Base-by-base conservation (phyloP, 2,797 vertebrate genomes). In the Rhinichthys osculus region DNA sequence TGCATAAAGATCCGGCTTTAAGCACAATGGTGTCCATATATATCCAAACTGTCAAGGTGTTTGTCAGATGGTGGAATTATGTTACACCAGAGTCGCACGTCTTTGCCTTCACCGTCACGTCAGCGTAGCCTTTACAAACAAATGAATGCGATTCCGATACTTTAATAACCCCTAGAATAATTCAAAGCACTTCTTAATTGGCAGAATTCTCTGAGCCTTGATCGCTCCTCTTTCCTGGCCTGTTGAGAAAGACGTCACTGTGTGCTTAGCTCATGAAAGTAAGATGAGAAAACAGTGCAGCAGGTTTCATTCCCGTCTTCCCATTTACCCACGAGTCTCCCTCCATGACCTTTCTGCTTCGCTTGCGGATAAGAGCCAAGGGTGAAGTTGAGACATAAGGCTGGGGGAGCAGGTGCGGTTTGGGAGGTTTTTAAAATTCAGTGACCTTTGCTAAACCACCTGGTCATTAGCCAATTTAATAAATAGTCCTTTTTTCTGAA, bases 221-320 rank as follows among this genome's bases (percentile, higher is more conserved):
- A 44, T 69, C 64, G 33, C 17, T 50, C 35, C 35, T 86, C 74
- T 42, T 50, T 47, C 66, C 30, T 33, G 47, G 14, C 62, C 62
- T 66, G 27, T 88, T 82, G 44, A 90, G 88, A 88, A 87, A 87
- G 87, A 86, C 85, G 81, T 83, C 10, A 71, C 85, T 85, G 79
- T 47, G 67, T 82, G 40, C 5, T 76, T 81, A 67, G 82, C 81
- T 66, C 83, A 91, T 91, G 87, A 93, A 93, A 92, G 90, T 90
- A 87, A 90, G 86, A 92, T 89, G 70, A 90, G 86, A 78, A 77
- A 72, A 62, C 23, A 62, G 62, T 72, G 33, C 11, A 33, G 14
- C 33, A 5, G 47, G 40, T 81, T 78, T 50, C 23, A n/a, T 4
- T 82, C 87, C 84, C 30, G 71, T 86, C 70, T 40, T 16, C 19